Evolutionary conservation across 2,888 invertebrate genomes (phyloP), one percentile per base, ranked within the genome.

Genomic region (Zhengitettix transpicula): DNA sequence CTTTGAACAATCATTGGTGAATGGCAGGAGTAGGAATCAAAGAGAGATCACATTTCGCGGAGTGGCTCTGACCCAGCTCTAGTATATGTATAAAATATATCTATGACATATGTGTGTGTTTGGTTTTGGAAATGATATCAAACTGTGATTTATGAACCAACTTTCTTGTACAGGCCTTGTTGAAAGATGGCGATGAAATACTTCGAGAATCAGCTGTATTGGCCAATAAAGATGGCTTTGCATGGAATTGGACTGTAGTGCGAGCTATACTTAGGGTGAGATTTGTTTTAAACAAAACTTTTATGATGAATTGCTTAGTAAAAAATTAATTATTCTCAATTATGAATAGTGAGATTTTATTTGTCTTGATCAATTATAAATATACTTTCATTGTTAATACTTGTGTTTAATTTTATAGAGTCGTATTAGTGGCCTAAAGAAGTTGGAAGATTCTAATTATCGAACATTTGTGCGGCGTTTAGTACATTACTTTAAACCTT

Each of bases 181-280:
- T 66, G 57, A 77, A 81, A 57, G 81, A 83, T 62, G 75, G 78
- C 66, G 83, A 86, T 68, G 82, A 81, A 66, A 73, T 84, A 64
- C 80, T 95, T 16, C 83, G 85, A 67, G 89, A 92, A 65, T 87
- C 91, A 1, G 82, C 87, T 64, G 93, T 96, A 7, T 77, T 92
- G 67, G 78, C 80, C 60, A 81, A 83, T 61, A 87, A 89, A 66
- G 92, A 92, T 68, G 87, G 87, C 8, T 82, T 82, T 61, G 80
- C 83, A 0, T 96, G 96, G 96, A 87, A 95, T 71, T 96, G 95
- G 95, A 87, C 89, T 67, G 79, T 91, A n/a, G 85, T 96, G 63
- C 80, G 86, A 63, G 84, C 89, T 52, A 81, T 92, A 68, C 75
- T 93, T 41, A 87, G 85, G 80, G 88, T 87, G 75, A 68, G 67